Conservation (phyloP, 1,140 invertebrate genomes). For the Sycophaga agraensis region DNA sequence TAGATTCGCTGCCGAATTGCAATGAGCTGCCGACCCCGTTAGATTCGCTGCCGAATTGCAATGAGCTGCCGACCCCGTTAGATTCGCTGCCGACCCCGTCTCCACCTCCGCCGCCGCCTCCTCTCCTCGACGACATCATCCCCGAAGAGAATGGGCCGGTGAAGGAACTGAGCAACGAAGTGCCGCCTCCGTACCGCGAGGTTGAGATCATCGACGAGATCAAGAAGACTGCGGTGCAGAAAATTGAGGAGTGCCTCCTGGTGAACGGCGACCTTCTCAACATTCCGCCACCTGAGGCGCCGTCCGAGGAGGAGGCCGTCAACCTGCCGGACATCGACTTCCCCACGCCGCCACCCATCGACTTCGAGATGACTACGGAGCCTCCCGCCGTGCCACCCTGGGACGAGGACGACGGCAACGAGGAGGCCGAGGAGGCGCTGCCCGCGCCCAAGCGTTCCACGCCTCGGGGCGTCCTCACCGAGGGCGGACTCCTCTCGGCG, state of each 20-base stretch:
- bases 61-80: too few relatives aligned
- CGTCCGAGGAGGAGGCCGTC: not conserved
- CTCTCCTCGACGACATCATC: too few relatives aligned
- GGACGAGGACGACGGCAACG: constrained; percentile 5
- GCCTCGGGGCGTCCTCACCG: not conserved
- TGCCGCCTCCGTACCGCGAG: not conserved
- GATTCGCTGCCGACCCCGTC: too few relatives aligned
- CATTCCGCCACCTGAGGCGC: constrained; percentile 13
- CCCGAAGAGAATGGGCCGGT: not conserved
- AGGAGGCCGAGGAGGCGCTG: not conserved
- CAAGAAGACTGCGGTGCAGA: not conserved
- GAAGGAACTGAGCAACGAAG: not conserved
- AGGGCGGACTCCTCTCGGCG: not conserved
- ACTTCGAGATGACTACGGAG: constrained; percentile 27
- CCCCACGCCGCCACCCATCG: constrained; percentile 24
- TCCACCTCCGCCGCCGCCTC: not conserved
- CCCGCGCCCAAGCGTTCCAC: too few relatives aligned
- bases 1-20: too few relatives aligned
- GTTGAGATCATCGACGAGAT: constrained; percentile 15
- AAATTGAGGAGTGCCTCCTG: not conserved
- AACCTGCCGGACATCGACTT: not conserved
- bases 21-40: too few relatives aligned
- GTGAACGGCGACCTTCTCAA: constrained; percentile 4
- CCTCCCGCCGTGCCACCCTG: too few relatives aligned
- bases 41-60: too few relatives aligned